Conservation (phyloP, 2,113 vertebrate species). For the Myiopsitta monachus region DNA sequence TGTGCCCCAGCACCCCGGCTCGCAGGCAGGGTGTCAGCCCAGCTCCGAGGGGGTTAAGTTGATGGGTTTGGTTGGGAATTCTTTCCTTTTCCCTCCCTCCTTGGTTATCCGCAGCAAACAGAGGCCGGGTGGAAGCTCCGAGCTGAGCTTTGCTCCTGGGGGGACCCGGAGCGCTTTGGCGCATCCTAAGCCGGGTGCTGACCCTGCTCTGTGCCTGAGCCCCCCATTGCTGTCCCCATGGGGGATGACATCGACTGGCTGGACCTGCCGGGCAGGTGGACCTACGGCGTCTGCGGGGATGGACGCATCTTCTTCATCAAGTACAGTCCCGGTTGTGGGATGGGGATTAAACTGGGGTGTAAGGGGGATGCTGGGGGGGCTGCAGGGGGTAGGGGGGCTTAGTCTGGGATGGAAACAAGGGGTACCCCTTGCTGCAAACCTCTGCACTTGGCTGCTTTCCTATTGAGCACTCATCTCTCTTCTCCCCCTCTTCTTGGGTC, state of each 20-base stretch:
- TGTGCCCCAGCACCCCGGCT: not conserved
- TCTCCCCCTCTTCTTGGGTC: rapidly evolving
- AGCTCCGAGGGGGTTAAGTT: constrained; percentile 61
- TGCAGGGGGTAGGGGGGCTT: not conserved
- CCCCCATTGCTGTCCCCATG: constrained; percentile 41
- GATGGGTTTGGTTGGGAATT: constrained; percentile 4
- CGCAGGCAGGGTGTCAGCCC: not conserved
- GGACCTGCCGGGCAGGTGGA: constrained; percentile 77
- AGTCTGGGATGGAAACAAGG: not conserved
- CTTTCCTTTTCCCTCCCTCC: not conserved
- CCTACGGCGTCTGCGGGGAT: constrained; percentile 74
- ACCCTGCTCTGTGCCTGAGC: not conserved
- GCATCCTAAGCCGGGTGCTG: rapidly evolving
- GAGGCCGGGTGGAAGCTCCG: constrained; percentile 45
- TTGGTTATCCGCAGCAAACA: constrained; percentile 40
- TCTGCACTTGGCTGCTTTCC: not conserved
- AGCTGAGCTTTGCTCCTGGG: not conserved
- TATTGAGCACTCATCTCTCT: rapidly evolving
- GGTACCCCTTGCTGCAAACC: not conserved
- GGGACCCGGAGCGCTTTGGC: not conserved
- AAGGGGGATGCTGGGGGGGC: not conserved
- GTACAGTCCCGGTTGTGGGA: constrained; percentile 37
- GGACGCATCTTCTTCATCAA: constrained; percentile 79
- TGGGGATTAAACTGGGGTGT: not conserved
- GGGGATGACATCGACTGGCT: constrained; percentile 76